Evolutionary conservation across 1,140 invertebrate genomes (phyloP).

Genomic region (Pectinophora gossypiella): DNA sequence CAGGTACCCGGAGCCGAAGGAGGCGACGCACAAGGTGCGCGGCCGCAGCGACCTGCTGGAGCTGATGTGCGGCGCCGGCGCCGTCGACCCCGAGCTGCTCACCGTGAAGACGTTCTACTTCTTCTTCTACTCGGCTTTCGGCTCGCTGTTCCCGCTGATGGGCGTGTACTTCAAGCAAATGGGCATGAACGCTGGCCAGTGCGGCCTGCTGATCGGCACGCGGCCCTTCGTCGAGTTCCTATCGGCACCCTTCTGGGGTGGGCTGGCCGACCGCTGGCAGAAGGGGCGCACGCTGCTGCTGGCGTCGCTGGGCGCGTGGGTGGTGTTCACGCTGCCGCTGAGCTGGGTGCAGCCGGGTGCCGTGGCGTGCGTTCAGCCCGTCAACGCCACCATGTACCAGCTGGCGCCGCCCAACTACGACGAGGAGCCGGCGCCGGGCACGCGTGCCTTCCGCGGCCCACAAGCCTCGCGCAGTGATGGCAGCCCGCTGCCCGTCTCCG

Average conservation of each 20-base stretch:
- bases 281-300: constrained; percentile 92
- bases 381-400: constrained; percentile 82
- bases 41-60: constrained; percentile 90
- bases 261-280: constrained; percentile 92
- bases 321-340: constrained; percentile 96
- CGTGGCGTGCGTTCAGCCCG: constrained; percentile 87
- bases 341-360: constrained; percentile 96
- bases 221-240: constrained; percentile 98
- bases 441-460: constrained; percentile 38
- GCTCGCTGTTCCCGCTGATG: constrained; percentile 97
- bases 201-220: constrained; percentile 93
- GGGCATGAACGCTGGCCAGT: constrained; percentile 97
- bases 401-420: constrained; percentile 73
- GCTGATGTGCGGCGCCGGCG: constrained; percentile 84
- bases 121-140: constrained; percentile 99
- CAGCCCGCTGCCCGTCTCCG: constrained; percentile 84
- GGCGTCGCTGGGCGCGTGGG: constrained; percentile 95
- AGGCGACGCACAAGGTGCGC: constrained; percentile 91
- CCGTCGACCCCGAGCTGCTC: constrained; percentile 91
- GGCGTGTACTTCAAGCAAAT: constrained; percentile 99
- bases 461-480: constrained; percentile 66
- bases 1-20: constrained; percentile 87
- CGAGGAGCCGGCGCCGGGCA: constrained; percentile 32
- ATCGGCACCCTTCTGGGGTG: constrained; percentile 98
- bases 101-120: constrained; percentile 98